Evolutionary conservation across 2,888 invertebrate species (phyloP).

Genomic region (Brachypterus glaber): DNA sequence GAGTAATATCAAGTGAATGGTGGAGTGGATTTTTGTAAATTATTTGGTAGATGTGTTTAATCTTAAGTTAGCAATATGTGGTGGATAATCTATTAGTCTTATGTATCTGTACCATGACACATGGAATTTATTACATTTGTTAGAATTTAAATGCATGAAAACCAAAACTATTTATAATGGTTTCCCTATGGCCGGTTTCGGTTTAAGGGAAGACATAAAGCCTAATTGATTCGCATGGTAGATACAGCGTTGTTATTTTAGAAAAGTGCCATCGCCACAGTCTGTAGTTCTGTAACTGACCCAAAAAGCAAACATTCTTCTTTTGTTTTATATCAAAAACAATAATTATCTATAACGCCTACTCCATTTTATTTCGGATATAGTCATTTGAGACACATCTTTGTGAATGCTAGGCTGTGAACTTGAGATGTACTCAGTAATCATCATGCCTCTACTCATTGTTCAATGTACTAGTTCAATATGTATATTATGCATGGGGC

Average conservation of each 20-base stretch:
- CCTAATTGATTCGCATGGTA: conserved; percentile 41
- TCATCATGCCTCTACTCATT: conserved; percentile 4
- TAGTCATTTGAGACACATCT: conserved; percentile 4
- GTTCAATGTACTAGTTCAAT: conserved; percentile 30
- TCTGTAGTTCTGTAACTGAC: conserved; percentile 41
- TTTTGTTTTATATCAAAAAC: too few relatives aligned
- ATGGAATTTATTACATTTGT: conserved; percentile 7
- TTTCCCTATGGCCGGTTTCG: too few relatives aligned
- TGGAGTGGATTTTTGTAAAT: too few relatives aligned
- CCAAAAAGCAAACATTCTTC: conserved; percentile 36
- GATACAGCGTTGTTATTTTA: conserved; percentile 36
- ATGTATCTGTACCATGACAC: conserved; percentile 20
- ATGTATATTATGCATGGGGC: conserved; percentile 36
- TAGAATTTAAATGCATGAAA: conserved; percentile 10
- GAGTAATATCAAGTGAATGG: too few relatives aligned
- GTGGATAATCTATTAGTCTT: conserved; percentile 24
- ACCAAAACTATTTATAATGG: conserved; percentile 22
- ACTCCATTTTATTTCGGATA: too few relatives aligned
- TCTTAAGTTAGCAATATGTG: conserved; percentile 15
- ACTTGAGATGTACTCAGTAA: conserved; percentile 11
- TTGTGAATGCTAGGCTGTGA: neutral
- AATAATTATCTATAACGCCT: too few relatives aligned
- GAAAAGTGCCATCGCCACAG: conserved; percentile 36
- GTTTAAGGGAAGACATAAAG: too few relatives aligned
- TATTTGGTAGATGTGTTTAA: too few relatives aligned